phyloP scores from a whole-genome alignment of 2,113 vertebrate genomes.

The Hippolais icterina region DNA sequence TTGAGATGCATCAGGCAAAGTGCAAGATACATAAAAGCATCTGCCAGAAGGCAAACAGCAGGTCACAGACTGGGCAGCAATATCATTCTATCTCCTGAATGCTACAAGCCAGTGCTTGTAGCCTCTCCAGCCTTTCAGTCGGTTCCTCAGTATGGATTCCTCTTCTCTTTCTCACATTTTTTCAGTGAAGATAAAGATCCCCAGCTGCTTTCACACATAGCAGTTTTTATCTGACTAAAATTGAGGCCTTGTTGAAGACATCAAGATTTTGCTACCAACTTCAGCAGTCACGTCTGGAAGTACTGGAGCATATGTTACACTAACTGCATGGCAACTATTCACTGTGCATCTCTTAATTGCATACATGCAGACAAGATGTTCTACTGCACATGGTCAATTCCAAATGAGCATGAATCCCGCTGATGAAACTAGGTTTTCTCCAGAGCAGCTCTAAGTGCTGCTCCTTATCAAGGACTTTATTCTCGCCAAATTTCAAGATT shows the following conservation, averaged over 20 bases:
- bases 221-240: background rate
- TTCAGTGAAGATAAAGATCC: background rate
- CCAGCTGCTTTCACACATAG: background rate
- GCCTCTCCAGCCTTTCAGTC: background rate
- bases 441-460: background rate
- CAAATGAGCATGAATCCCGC: background rate
- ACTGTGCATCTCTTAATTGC: conserved; percentile 50
- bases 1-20: background rate
- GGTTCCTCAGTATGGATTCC: background rate
- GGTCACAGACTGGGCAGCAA: background rate
- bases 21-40: background rate
- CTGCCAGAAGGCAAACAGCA: background rate
- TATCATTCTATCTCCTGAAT: background rate
- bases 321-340: conserved; percentile 48
- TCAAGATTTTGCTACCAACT: conserved; percentile 36
- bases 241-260: conserved; percentile 17
- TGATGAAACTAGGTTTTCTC: conserved; percentile 4
- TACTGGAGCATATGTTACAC: conserved; percentile 31
- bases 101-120: background rate
- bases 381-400: conserved; percentile 46
- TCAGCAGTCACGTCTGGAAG: conserved; percentile 32
- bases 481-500: conserved; percentile 23
- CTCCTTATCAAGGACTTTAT: background rate
- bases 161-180: conserved; percentile 1
- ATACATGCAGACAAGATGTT: conserved; percentile 46